Evolutionary conservation across 2,888 invertebrate species (phyloP).

Genomic region (Bursaphelenchus okinawaensis): DNA sequence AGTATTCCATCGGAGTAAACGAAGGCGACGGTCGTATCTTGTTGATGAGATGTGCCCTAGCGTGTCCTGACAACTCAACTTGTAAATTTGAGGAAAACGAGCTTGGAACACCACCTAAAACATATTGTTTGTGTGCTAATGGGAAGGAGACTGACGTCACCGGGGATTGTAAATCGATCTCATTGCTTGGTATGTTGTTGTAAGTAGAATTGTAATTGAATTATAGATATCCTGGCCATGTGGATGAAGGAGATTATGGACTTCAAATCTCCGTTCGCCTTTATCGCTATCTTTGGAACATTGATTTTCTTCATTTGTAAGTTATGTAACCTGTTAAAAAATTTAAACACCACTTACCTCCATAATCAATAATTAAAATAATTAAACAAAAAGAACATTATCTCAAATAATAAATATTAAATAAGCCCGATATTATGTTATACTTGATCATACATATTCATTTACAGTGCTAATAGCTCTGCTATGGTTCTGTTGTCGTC

Average conservation of each 20-base stretch:
- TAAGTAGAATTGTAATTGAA: not conserved
- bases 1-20: slow-evolving; percentile 16
- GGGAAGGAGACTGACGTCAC: not conserved
- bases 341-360: too few species aligned
- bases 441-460: too few species aligned
- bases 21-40: slow-evolving; percentile 27
- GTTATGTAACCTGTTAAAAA: too few species aligned
- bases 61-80: slow-evolving; percentile 22
- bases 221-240: slow-evolving; percentile 3
- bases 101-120: slow-evolving; percentile 5
- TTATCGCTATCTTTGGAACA: not conserved
- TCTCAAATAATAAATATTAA: too few species aligned
- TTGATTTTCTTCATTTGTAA: slow-evolving; percentile 4
- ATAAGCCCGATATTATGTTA: too few species aligned
- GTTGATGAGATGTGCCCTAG: slow-evolving; percentile 25
- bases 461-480: slow-evolving; percentile 1
- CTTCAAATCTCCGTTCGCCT: not conserved
- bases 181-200: slow-evolving; percentile 1
- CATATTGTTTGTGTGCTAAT: slow-evolving; percentile 19
- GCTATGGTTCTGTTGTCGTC: not conserved
- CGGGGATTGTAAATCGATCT: not conserved
- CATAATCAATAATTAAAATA: too few species aligned
- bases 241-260: not conserved
- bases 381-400: too few species aligned
- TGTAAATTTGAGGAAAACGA: slow-evolving; percentile 26